Evolutionary conservation across 2,888 invertebrate genomes (phyloP), one percentile per base, ranked within the genome.

Genomic region (Cheilosia vulpina): DNA sequence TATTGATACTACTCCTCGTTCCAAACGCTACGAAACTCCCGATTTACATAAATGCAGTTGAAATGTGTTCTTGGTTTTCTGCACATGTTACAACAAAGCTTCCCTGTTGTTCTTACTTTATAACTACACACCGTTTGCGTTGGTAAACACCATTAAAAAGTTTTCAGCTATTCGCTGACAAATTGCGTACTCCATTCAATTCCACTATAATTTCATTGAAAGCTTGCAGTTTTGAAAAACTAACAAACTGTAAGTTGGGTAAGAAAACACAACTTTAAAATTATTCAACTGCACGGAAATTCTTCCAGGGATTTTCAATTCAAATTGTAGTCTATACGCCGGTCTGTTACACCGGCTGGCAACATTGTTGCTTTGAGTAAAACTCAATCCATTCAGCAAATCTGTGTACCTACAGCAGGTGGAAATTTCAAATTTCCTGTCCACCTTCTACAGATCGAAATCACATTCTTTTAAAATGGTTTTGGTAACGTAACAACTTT

Each of bases 361-460:
- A 27, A 27, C 19, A 65, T 15, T 58, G 24, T 65, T 27, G 66
- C 52, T 55, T 66, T 27, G 21, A 47, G 19, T 66, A 41, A 34
- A n/a, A n/a, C 27, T 15, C 6, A 31, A 19, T 19, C n/a, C 17
- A 27, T 6, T 53, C 9, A 13, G 24, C n/a, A 15, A 21, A 2
- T n/a, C 15, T 6, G 24, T 17, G 78, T 52, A 27, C 27, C 27
- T 27, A 58, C 19, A 66, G 43, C 60, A 82, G 72, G 50, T 83
- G 79, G 7, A 71, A 72, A 72, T 79, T 58, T 53, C 19, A 58
- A 55, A 65, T 75, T 80, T 77, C 80, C 60, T 53, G 50, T 55
- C 68, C 55, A 84, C 58, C 58, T 80, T 69, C 43, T 11, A 11
- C 55, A 75, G 66, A 80, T 84, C 63, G 65, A 24, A 84, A 53